Conservation (phyloP, 2,113 vertebrate genomes). For the Paedocypris sp. region DNA sequence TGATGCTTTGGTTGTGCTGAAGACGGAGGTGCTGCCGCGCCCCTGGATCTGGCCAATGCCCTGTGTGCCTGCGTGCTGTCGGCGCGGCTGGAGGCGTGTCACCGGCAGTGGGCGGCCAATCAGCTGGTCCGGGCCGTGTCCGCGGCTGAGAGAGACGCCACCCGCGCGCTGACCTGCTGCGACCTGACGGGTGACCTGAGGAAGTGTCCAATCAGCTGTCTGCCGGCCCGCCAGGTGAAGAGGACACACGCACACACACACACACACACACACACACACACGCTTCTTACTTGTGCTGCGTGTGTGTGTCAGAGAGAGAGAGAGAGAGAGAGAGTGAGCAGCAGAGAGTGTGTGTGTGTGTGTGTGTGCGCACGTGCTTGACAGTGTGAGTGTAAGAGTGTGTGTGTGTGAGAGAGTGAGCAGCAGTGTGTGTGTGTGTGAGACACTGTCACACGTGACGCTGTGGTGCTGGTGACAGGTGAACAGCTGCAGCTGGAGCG, state of each 20-base stretch:
- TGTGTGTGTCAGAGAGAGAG: no score
- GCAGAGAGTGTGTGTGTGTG: no score
- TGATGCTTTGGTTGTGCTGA: no score
- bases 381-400: no score
- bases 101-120: constrained; percentile 66
- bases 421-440: no score
- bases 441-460: no score
- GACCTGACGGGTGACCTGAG: constrained; percentile 65
- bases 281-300: no score
- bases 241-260: neutral
- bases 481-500: constrained; percentile 62
- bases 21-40: constrained; percentile 49
- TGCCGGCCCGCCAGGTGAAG: constrained; percentile 66
- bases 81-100: constrained; percentile 53
- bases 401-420: no score
- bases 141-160: constrained; percentile 50
- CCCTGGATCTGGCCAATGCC: constrained; percentile 66
- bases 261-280: neutral
- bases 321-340: no score
- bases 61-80: constrained; percentile 68
- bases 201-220: constrained; percentile 61
- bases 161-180: constrained; percentile 62
- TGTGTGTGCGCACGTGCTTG: no score
- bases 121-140: constrained; percentile 64
- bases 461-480: constrained; percentile 47